phyloP scores from a whole-genome alignment of 2,797 vertebrate genomes.

The Tokudaia tokunoshimensis region DNA sequence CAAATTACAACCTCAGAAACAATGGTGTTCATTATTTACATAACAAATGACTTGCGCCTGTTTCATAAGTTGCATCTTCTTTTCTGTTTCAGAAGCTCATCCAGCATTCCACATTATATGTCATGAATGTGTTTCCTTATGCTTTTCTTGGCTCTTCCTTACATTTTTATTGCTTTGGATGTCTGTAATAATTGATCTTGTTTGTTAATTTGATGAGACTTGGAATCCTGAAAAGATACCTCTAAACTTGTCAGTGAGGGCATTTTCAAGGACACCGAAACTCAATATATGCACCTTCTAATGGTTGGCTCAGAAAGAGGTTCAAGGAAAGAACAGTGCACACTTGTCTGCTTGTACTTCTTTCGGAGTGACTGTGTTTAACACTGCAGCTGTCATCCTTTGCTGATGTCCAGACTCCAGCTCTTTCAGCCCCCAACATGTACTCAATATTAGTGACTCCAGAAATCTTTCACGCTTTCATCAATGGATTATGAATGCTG shows the following conservation, averaged over 20 bases:
- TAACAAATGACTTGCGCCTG: not conserved
- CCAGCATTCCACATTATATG: not conserved
- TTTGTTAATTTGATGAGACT: not conserved
- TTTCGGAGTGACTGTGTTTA: not conserved
- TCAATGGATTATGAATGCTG: not conserved
- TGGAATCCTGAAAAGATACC: not conserved
- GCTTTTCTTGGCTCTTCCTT: not conserved
- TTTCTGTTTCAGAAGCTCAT: not conserved
- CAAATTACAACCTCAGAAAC: not conserved
- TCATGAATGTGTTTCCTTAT: not conserved
- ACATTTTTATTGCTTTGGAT: constrained; percentile 17
- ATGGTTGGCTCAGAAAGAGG: not conserved
- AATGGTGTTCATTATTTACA: not conserved
- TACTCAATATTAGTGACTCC: not conserved
- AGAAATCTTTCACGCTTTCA: not conserved
- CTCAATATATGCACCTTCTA: not conserved
- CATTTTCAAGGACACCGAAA: not conserved
- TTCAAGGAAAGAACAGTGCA: not conserved
- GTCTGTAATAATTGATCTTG: not conserved
- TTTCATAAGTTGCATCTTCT: not conserved
- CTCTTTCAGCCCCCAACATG: not conserved
- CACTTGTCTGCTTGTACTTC: not conserved
- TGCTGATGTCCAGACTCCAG: not conserved
- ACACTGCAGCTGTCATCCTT: not conserved
- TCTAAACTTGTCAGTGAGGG: not conserved